Base-by-base conservation (phyloP, 2,888 invertebrate genomes). In the Hesperia comma region DNA sequence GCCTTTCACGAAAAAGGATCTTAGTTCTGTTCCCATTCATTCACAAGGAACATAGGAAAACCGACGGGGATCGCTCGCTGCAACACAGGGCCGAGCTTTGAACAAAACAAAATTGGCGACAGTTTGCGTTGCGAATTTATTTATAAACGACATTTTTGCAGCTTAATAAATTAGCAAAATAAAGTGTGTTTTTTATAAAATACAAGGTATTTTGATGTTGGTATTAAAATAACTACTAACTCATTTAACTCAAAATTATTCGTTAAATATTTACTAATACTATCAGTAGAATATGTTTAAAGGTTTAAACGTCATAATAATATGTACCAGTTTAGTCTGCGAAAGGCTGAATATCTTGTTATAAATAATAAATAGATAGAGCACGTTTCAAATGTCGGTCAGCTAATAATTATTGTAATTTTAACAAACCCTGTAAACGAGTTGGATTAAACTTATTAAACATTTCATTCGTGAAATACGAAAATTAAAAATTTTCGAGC, bases 1-100 rank as follows among this genome's bases (percentile, higher is more conserved):
- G 77, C 79, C 86, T 88, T 86, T 87, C 84, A 88, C 86, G 86
- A 78, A 84, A 84, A 86, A 86, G 82, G 84, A 85, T 83, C 82
- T 83, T 79, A 75, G 77, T 76, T 75, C 75, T 79, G 77, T 79
- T 82, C 77, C 81, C 83, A 86, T 87, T 86, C 88, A 88, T 85
- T 87, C 88, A 81, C 81, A 84, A 77, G 81, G 82, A 83, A 85
- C 82, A 84, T 74, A 79, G 79, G 79, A 75, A 80, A 79, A 81
- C 78, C 79, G 79, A 75, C 72, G 79, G 81, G 83, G 80, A 83
- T 80, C 81, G 79, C 78, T 78, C 72, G 72, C 76, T 75, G 72
- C 77, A 75, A 69, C 68, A 68, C 87, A 87, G 87, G 79, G 75
- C 71, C 80, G 79, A 71, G 75, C 71, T 76, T 66, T 54, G 54